Base-by-base conservation (phyloP, 1,140 invertebrate species). In the Trichomalopsis sarcophagae region DNA sequence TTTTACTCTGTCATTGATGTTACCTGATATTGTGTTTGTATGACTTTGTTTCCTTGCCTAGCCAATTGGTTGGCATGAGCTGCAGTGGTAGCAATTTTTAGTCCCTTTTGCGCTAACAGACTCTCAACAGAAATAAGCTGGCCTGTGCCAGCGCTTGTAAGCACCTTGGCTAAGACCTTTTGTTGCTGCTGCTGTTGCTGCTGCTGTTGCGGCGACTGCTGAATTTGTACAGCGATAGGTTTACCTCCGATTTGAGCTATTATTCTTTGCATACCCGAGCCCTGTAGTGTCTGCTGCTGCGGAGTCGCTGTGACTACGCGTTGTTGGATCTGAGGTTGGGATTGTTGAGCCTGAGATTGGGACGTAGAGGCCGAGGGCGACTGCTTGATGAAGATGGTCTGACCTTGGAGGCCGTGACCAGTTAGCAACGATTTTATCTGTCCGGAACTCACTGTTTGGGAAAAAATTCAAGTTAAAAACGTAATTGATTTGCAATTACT, bases 61-160 rank as follows among this genome's bases (percentile, higher is more conserved):
- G 91, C 91, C 2, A 93, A 71, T 80, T 93, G 93, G 81, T 88
- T 91, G 4, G 91, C 82, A 27, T 92, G 90, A 13, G 91, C 80
- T 0, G 91, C 87, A 0, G 91, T 91, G 0, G 91, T 91, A 0
- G 93, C 91, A 9, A 93, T 85, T 81, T 93, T 93, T 1, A 93
- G 79, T 84, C 94, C 94, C 83, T 95, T 94, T 87, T 96, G 95
- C 4, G 95, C 94, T 7, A 96, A 87, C 21, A 96, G 87, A 91
- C 94, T 95, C 88, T 96, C 95, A n/a, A 96, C 94, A 0, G 95
- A 95, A 13, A 96, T 95, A 6, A 96, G 93, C 84, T 96, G 95
- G 10, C 93, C 92, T 1, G 94, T 95, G 2, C 94, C 92, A 2
- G 94, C 92, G 87, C 94, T 95, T 1, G 95, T 95, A 13, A 95